Evolutionary conservation across 2,888 invertebrate genomes (phyloP).

Genomic region (Nephrotoma appendiculata): DNA sequence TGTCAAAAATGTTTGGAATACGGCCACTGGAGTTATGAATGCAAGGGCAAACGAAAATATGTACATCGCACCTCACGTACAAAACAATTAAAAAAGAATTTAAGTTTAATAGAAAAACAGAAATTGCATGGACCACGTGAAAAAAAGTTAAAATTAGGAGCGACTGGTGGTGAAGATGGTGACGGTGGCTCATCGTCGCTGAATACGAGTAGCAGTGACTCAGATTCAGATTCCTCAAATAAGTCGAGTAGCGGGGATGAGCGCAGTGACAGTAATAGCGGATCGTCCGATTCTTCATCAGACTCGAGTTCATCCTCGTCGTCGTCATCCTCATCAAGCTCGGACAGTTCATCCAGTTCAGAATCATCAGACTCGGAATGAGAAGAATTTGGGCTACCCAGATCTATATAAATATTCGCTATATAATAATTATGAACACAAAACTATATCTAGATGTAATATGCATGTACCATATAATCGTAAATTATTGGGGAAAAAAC

Average conservation of each 20-base stretch:
- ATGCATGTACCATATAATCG: background rate
- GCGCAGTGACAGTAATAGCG: background rate
- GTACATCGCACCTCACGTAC: conserved; percentile 73
- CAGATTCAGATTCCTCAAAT: conserved; percentile 23
- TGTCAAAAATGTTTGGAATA: conserved; percentile 88
- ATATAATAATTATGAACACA: background rate
- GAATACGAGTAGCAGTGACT: conserved; percentile 19
- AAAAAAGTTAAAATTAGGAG: conserved; percentile 14
- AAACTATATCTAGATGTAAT: background rate
- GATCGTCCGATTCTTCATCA: conserved; percentile 8
- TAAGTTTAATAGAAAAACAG: conserved; percentile 21
- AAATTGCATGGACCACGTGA: conserved; percentile 13
- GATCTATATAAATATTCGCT: background rate
- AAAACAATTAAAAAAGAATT: conserved; percentile 54
- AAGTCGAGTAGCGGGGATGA: conserved; percentile 10
- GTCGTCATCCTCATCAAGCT: conserved; percentile 10
- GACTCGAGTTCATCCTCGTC: conserved; percentile 7
- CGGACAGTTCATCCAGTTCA: background rate
- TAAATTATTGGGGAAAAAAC: background rate
- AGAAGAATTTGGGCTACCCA: background rate
- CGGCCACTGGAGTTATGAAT: conserved; percentile 93
- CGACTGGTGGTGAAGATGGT: conserved; percentile 15
- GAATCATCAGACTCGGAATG: background rate
- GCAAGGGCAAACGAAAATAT: conserved; percentile 79
- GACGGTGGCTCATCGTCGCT: conserved; percentile 14